Percentiles rank a stretch among this genome's conserved stretches.
These are phyloP conservation scores for Formica exsecta DNA, from an alignment of 1,140 invertebrate species.

Conservation along the genomic window DNA sequence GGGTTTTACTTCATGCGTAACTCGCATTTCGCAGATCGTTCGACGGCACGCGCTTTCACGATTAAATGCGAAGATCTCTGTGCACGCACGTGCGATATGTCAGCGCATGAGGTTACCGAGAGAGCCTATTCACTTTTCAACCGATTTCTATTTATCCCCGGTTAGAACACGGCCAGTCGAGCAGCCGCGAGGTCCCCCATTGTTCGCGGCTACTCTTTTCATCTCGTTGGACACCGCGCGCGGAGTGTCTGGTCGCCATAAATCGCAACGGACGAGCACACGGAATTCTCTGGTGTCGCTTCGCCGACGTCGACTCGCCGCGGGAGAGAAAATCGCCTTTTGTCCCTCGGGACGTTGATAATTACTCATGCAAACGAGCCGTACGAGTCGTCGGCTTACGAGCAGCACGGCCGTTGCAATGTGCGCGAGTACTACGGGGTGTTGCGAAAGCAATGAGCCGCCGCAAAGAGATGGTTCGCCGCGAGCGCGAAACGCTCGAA, in stretches of 20 bases:
- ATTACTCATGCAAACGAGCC: slow-evolving; percentile 74
- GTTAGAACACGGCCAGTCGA: slow-evolving; percentile 37
- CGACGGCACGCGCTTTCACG: slow-evolving; percentile 2
- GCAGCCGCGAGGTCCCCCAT: slow-evolving; percentile 47
- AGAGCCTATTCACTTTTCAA: slow-evolving; percentile 63
- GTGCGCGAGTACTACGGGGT: slow-evolving; percentile 8
- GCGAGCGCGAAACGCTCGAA: slow-evolving; percentile 49
- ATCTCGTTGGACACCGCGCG: slow-evolving; percentile 45
- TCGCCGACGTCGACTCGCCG: slow-evolving; percentile 61
- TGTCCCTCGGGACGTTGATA: slow-evolving; percentile 72
- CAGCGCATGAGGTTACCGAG: slow-evolving; percentile 14
- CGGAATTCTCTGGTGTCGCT: slow-evolving; percentile 61
- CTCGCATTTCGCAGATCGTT: slow-evolving; percentile 8
- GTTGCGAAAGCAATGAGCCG: slow-evolving; percentile 21
- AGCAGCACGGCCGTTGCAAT: slow-evolving; percentile 7
- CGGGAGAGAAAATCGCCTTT: slow-evolving; percentile 73
- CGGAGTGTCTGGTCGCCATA: slow-evolving; percentile 68
- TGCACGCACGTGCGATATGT: not conserved
- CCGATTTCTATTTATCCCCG: slow-evolving; percentile 64
- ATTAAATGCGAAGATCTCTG: slow-evolving; percentile 26
- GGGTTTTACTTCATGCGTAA: not conserved
- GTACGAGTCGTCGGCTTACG: slow-evolving; percentile 42
- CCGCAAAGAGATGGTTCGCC: slow-evolving; percentile 43
- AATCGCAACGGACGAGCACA: slow-evolving; percentile 67
- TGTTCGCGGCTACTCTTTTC: slow-evolving; percentile 67